These are phyloP conservation scores for Gambusia affinis DNA, from an alignment of 2,113 vertebrate species.

Conservation along the genomic window DNA sequence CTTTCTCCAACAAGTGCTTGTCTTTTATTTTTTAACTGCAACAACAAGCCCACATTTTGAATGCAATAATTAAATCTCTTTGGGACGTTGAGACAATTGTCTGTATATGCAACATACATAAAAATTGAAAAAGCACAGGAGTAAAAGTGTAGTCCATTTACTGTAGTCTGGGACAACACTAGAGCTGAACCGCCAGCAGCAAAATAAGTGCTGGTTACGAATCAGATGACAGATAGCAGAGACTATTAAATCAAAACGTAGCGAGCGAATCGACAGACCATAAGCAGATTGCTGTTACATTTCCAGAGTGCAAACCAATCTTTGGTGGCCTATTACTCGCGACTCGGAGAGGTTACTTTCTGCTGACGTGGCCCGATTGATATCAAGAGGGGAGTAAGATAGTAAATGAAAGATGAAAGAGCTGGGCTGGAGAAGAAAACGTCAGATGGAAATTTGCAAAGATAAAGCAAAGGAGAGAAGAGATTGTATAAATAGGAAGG, in stretches of 20 bases:
- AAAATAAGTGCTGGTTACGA: slow-evolving; percentile 10
- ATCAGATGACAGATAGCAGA: slow-evolving; percentile 18
- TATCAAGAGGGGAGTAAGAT: slow-evolving; percentile 10
- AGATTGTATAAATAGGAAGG: neutral
- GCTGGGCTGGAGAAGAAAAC: slow-evolving; percentile 24
- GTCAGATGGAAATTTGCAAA: neutral
- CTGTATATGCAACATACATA: slow-evolving; percentile 11
- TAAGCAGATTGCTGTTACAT: slow-evolving; percentile 28
- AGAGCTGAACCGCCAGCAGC: slow-evolving; percentile 4
- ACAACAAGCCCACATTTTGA: slow-evolving; percentile 8
- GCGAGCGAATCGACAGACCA: slow-evolving; percentile 22
- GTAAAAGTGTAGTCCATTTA: neutral
- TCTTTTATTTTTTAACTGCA: slow-evolving; percentile 1
- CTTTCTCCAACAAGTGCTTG: neutral
- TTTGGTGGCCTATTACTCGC: slow-evolving; percentile 20
- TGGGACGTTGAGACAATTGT: neutral
- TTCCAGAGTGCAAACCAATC: slow-evolving; percentile 45
- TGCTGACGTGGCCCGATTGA: slow-evolving; percentile 14
- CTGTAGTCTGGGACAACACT: neutral
- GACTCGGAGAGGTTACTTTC: slow-evolving; percentile 23
- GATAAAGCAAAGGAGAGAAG: slow-evolving; percentile 4
- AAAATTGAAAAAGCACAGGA: neutral
- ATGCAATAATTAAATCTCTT: slow-evolving; percentile 37
- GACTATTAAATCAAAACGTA: slow-evolving; percentile 22
- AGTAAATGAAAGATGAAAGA: slow-evolving; percentile 18